These are phyloP conservation scores for Drosophila suzukii DNA, from an alignment of 1,140 invertebrate genomes.

Conservation along the genomic window DNA sequence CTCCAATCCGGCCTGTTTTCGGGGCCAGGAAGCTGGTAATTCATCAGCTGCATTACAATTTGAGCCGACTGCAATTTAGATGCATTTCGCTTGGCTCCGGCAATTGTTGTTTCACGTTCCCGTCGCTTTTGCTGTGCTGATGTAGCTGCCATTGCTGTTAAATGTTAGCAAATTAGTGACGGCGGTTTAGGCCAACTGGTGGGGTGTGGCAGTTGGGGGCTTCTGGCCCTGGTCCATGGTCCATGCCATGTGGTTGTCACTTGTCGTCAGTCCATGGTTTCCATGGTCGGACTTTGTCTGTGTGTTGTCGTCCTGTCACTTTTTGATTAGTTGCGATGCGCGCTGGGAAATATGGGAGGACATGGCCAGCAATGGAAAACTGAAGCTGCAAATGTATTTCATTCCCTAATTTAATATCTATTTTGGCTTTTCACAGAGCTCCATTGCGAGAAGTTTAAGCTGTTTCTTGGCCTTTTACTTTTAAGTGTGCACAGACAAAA, in stretches of 20 bases:
- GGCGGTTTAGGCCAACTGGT: constrained; percentile 62
- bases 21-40: constrained; percentile 40
- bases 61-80: constrained; percentile 54
- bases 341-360: not conserved
- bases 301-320: constrained; percentile 36
- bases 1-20: not conserved
- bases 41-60: constrained; percentile 60
- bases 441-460: not conserved
- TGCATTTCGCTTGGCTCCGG: constrained; percentile 32
- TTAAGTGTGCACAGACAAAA: not conserved
- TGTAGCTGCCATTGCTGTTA: constrained; percentile 61
- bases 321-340: constrained; percentile 60
- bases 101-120: constrained; percentile 27
- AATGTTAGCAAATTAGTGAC: constrained; percentile 73
- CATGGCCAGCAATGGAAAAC: constrained; percentile 15
- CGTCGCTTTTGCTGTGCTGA: constrained; percentile 15
- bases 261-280: constrained; percentile 59
- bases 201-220: not conserved
- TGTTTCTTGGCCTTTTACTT: not conserved
- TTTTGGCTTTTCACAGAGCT: not conserved
- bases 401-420: constrained; percentile 15
- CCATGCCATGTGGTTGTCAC: constrained; percentile 63
- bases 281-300: constrained; percentile 26
- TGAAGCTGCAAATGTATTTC: constrained; percentile 26
- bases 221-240: constrained; percentile 30